Evolutionary conservation across 2,113 vertebrate genomes (phyloP), one percentile per base, ranked within the genome.

Genomic region (Gallinago media): DNA sequence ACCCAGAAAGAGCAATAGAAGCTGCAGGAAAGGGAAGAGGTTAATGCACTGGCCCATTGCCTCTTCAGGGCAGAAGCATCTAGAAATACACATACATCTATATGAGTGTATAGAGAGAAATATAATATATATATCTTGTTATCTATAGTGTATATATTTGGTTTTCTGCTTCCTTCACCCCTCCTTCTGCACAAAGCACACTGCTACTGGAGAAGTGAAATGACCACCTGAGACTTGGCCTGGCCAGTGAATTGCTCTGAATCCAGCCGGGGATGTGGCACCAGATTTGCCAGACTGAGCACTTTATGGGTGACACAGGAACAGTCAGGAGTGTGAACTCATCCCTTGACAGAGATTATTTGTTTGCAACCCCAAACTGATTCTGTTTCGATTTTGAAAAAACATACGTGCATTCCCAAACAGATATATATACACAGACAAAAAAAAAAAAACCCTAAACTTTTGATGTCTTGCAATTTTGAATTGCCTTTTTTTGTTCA

Each of bases 401-500:
- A 71, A 67, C 34, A 66, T 8, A 17, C 17, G 11, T 36, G 22
- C 26, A 42, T 42, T 42, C 42, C 40, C 8, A 12, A 15, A 31
- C 8, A 15, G 20, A 44, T 8, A n/a, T 6, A 22, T 9, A 29
- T 1, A n/a, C 2, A 23, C 1, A 76, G 4, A 11, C 38, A 38
- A 38, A 38, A 42, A 15, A 42, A 49, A 32, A 14, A 44, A 34
- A 5, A 0, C 2, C 5, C 40, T 42, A 38, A 76, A 82, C 63
- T 76, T 95, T 61, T 82, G 40, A n/a, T 3, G 3, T 80, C 54
- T 68, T 78, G 40, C 67, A 82, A 78, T 40, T 88, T 79, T 86
- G 81, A 87, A 88, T 76, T 87, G 54, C 29, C 34, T 85, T 78
- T 92, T 92, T 63, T 90, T 88, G 21, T 70, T 88, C 88, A 79